These are phyloP conservation scores for Exocentrus adspersus DNA, from an alignment of 2,888 invertebrate genomes.

Conservation along the genomic window DNA sequence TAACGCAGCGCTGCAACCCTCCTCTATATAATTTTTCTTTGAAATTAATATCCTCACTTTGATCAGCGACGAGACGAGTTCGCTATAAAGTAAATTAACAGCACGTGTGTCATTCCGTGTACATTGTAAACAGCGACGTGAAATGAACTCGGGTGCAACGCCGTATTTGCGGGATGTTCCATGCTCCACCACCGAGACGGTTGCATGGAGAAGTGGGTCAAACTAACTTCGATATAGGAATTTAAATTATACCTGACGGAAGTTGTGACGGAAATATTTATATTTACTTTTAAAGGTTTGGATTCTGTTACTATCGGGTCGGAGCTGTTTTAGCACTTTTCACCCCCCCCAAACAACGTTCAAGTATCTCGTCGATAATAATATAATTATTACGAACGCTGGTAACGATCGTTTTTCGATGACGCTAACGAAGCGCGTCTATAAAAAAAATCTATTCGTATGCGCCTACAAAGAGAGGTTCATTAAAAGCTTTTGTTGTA, in stretches of 20 bases:
- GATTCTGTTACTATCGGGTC: too few species aligned
- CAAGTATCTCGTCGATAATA: too few species aligned
- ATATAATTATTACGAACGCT: too few species aligned
- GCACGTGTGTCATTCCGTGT: neutral
- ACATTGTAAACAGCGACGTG: neutral
- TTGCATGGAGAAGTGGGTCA: neutral
- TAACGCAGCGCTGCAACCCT: too few species aligned
- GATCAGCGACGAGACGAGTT: neutral
- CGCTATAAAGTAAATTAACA: neutral
- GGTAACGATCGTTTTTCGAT: too few species aligned
- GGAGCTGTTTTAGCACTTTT: too few species aligned
- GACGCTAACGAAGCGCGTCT: neutral
- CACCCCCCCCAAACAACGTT: too few species aligned
- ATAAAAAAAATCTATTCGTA: neutral
- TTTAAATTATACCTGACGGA: neutral
- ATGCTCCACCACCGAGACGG: neutral
- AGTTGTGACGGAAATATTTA: neutral
- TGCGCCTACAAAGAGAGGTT: neutral
- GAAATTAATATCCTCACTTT: neutral
- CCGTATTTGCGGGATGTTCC: neutral
- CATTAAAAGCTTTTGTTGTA: neutral
- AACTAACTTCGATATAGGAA: constrained; percentile 1
- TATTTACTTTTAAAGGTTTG: neutral
- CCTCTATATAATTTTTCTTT: too few species aligned
- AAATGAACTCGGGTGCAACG: neutral